phyloP scores from a whole-genome alignment of 1,140 invertebrate species.

The Araneus ventricosus region DNA sequence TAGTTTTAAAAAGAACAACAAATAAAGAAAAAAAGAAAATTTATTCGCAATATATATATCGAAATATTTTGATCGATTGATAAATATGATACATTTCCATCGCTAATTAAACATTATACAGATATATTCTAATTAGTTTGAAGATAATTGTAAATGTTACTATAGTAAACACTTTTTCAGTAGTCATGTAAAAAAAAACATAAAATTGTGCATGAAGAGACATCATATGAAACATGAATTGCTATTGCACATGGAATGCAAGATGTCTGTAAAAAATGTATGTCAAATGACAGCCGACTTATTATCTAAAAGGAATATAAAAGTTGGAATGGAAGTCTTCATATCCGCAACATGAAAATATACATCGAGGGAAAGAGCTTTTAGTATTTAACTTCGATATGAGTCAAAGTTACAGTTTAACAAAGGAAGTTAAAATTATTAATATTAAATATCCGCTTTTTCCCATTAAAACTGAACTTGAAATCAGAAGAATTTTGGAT shows the following conservation, averaged over 20 bases:
- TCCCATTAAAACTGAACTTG: too few relatives aligned
- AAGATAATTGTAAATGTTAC: neutral
- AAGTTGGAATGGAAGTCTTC: too few relatives aligned
- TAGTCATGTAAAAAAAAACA: neutral
- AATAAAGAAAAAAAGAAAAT: neutral
- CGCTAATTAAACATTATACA: neutral
- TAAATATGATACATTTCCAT: neutral
- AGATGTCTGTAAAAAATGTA: neutral
- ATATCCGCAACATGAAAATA: too few relatives aligned
- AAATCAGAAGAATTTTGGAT: too few relatives aligned
- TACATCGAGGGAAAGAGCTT: too few relatives aligned
- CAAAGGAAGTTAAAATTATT: too few relatives aligned
- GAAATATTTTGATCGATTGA: neutral
- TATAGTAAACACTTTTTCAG: neutral
- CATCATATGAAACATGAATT: neutral
- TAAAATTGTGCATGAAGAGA: conserved; percentile 17
- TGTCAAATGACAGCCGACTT: too few relatives aligned
- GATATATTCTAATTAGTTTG: neutral
- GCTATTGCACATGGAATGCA: neutral
- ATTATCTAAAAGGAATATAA: too few relatives aligned
- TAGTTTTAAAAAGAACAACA: neutral
- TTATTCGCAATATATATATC: neutral
- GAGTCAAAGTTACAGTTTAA: too few relatives aligned
- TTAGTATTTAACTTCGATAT: too few relatives aligned
- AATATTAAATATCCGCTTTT: too few relatives aligned